Percentiles rank a stretch among this genome's conserved stretches.
Conservation (phyloP, 2,888 invertebrate species). For the Dryadula phaetusa region DNA sequence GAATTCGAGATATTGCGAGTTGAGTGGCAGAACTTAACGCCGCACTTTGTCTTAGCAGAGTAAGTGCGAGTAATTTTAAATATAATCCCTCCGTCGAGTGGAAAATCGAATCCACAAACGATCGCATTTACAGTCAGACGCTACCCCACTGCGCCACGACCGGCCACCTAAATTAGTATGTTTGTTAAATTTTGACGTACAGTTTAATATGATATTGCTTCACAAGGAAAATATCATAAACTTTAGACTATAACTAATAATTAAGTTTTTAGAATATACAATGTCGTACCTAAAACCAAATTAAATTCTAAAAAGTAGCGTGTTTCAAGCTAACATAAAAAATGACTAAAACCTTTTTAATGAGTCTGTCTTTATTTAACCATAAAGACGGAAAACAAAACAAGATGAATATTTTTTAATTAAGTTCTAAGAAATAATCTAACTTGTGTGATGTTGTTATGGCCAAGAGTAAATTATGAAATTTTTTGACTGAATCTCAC, state of each 20-base stretch:
- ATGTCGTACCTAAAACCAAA: not conserved
- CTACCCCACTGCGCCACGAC: too few species aligned
- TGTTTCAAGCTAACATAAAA: conserved; percentile 16
- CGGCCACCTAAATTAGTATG: too few species aligned
- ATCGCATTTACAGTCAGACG: too few species aligned
- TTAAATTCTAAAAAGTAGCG: not conserved
- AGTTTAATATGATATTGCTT: not conserved
- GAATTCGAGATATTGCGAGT: too few species aligned
- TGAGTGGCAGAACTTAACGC: too few species aligned
- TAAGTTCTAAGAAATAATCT: conserved; percentile 8
- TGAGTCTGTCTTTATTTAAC: conserved; percentile 24
- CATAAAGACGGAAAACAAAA: conserved; percentile 8
- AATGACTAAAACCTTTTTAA: conserved; percentile 27
- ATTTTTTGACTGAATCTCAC: too few species aligned
- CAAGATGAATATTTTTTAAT: conserved; percentile 6
- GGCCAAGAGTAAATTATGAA: too few species aligned
- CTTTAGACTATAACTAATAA: not conserved
- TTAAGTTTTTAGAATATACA: not conserved
- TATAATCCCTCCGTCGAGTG: too few species aligned
- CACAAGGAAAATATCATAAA: not conserved
- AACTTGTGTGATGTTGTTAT: too few species aligned
- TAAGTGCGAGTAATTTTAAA: too few species aligned
- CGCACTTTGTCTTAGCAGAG: too few species aligned
- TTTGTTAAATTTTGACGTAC: not conserved
- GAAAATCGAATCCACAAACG: too few species aligned